Evolutionary conservation across 2,888 invertebrate genomes (phyloP), one percentile per base, ranked within the genome.

Genomic region (Rhamphomyia laevipes): DNA sequence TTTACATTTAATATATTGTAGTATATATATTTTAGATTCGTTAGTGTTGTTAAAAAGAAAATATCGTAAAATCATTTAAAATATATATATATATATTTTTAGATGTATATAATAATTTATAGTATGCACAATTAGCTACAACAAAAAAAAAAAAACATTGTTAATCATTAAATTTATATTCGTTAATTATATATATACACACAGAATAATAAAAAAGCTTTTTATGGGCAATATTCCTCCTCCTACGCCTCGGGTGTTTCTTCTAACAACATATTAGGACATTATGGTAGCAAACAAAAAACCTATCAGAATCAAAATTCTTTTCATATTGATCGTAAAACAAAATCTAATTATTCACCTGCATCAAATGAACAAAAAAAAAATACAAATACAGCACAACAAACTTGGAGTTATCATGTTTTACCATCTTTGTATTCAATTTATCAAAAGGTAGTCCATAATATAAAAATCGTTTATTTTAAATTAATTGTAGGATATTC

Each of bases 381-480:
- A 55, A 63, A 68, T 58, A 70, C 67, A 58, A 67, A 61, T 62
- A 63, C 64, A 59, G 67, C 68, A 64, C 68, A 70, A 45, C 78
- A 80, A 63, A 77, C 81, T 53, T 88, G 88, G 87, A 85, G 86
- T 69, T 88, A 84, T 73, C 87, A 88, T 75, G 82, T 87, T 61
- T 79, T 86, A 66, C 87, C 88, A 60, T 84, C 85, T 64, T 77
- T 88, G 66, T 88, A 87, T 74, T 82, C 84, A 68, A 78, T 80
- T 70, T 84, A 85, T 65, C 87, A 88, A 76, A 88, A 88, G 88
- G 88, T 87, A 76, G 35, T 44, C 13, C 27, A n/a, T n/a, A n/a
- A n/a, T 27, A 9, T 27, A 27, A 27, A 6, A 27, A 4, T 27
- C 7, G 23, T 27, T 27, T 27, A 6, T 7, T 27, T 27, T 27